phyloP scores from a whole-genome alignment of 2,888 invertebrate species.

The Ashinkailepas kermadecensis region DNA sequence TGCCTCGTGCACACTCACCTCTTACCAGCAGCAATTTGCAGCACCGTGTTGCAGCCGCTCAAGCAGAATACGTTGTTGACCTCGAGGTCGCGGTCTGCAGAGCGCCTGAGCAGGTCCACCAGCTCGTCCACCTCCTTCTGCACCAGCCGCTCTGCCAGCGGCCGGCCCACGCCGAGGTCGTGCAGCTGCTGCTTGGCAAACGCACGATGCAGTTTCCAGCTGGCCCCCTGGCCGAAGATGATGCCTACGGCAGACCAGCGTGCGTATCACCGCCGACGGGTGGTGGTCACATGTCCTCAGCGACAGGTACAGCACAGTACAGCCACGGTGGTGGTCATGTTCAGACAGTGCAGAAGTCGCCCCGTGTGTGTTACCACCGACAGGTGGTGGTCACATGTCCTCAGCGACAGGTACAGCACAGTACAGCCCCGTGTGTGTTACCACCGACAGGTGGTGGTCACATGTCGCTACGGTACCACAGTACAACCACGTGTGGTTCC shows the following conservation, averaged over 20 bases:
- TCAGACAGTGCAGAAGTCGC: background rate
- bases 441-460: no score
- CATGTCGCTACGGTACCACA: no score
- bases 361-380: background rate
- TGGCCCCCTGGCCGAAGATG: background rate
- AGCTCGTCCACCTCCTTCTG: background rate
- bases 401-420: background rate
- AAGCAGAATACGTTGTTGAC: background rate
- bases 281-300: background rate
- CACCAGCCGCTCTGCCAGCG: background rate
- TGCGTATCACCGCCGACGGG: background rate
- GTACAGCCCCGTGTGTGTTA: background rate
- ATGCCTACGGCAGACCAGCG: background rate
- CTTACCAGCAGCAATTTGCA: background rate
- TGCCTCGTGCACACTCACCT: background rate
- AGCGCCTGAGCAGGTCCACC: background rate
- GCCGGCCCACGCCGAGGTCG: background rate
- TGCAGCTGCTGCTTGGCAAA: constrained; percentile 13
- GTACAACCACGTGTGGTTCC: no score
- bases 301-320: background rate
- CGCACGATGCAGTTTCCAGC: background rate
- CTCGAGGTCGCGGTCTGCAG: background rate
- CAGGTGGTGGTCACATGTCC: no score
- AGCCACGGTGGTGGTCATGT: background rate
- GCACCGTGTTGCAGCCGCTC: background rate